A percentile compares a stretch with the other conserved stretches of the same genome.
Conservation (phyloP, 2,888 invertebrate genomes). For the Ophraella communa region DNA sequence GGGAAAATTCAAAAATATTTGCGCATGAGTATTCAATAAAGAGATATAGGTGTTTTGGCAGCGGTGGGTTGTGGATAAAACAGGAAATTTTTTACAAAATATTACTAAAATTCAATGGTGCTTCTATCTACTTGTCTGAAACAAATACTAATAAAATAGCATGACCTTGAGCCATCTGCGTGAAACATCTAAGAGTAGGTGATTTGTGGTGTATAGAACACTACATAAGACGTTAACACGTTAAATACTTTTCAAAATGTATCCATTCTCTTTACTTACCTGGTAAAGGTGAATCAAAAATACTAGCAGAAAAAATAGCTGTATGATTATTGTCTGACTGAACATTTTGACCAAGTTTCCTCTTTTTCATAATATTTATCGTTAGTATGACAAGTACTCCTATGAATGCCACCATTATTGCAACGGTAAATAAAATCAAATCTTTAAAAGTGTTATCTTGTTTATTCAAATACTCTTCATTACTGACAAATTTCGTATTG, state of each 20-base stretch:
- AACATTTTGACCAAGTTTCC: slow-evolving; percentile 58
- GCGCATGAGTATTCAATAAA: no score
- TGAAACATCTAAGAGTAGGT: no score
- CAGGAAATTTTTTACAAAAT: no score
- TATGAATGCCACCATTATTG: slow-evolving; percentile 63
- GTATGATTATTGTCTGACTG: slow-evolving; percentile 59
- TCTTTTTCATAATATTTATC: slow-evolving; percentile 63
- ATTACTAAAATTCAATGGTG: no score
- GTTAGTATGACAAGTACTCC: slow-evolving; percentile 63
- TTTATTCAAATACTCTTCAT: slow-evolving; percentile 17
- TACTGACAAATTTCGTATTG: background rate
- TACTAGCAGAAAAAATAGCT: slow-evolving; percentile 62
- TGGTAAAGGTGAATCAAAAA: slow-evolving; percentile 66
- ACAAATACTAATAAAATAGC: no score
- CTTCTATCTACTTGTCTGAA: no score
- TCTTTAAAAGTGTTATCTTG: slow-evolving; percentile 54
- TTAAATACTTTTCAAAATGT: background rate
- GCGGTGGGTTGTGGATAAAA: no score
- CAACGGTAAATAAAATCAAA: slow-evolving; percentile 62
- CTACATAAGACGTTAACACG: background rate
- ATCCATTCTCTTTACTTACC: slow-evolving; percentile 54
- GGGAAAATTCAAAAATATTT: no score
- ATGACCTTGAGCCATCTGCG: no score
- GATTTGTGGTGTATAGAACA: no score
- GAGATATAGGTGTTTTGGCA: no score